Evolutionary conservation across 2,113 vertebrate genomes (phyloP).

Genomic region (Xyliphius kryptos): DNA sequence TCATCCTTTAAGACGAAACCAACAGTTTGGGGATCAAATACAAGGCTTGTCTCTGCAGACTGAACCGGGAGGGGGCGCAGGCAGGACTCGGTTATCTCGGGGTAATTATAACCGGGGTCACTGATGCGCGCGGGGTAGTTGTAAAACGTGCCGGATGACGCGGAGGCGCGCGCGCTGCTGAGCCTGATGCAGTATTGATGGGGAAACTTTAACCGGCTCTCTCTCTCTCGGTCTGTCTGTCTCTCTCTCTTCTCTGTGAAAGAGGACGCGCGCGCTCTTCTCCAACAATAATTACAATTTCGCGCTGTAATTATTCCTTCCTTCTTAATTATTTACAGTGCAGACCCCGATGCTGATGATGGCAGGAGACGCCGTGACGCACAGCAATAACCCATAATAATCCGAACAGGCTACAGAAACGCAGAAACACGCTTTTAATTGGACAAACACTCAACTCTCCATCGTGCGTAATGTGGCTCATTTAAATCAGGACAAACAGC

Average conservation of each 20-base stretch:
- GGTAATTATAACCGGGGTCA: constrained; percentile 22
- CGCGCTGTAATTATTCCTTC: constrained; percentile 86
- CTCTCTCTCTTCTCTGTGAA: too few species aligned
- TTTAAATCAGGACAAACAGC: too few species aligned
- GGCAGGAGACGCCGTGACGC: constrained; percentile 57
- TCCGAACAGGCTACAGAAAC: background rate
- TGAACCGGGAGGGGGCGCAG: too few species aligned
- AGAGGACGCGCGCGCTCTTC: constrained; percentile 52
- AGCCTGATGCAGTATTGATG: constrained; percentile 67
- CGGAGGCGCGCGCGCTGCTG: constrained; percentile 45
- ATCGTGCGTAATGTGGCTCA: too few species aligned
- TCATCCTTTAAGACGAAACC: too few species aligned
- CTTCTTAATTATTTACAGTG: constrained; percentile 83
- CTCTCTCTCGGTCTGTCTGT: constrained; percentile 45
- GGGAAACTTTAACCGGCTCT: constrained; percentile 38
- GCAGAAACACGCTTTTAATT: too few species aligned
- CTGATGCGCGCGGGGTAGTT: constrained; percentile 33
- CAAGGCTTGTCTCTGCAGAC: too few species aligned
- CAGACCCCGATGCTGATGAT: constrained; percentile 60
- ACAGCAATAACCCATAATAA: background rate
- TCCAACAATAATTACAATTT: constrained; percentile 78
- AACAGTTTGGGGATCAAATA: too few species aligned
- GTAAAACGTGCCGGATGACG: constrained; percentile 23
- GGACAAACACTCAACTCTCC: too few species aligned
- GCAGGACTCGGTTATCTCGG: too few species aligned